Percentiles rank a stretch among this genome's conserved stretches.
These are phyloP conservation scores for Andrena bicolor DNA, from an alignment of 2,888 invertebrate species.

Conservation along the genomic window DNA sequence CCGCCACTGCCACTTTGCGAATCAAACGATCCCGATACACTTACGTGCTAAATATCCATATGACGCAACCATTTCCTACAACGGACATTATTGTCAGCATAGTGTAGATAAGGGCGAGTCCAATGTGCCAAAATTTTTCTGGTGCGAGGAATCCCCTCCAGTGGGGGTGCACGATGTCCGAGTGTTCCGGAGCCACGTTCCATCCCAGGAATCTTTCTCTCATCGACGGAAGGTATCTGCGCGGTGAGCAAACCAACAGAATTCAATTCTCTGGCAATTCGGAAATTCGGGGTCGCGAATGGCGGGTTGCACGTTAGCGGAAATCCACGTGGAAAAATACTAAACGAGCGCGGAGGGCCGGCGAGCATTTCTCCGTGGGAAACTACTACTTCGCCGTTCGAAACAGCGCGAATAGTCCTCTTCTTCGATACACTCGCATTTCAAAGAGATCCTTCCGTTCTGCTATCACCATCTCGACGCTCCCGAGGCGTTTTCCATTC, in stretches of 20 bases:
- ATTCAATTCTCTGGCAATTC: neutral
- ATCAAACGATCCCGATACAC: conserved; percentile 74
- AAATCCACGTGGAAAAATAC: too few relatives aligned
- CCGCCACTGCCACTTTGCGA: too few relatives aligned
- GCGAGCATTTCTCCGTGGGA: too few relatives aligned
- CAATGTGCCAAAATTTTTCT: conserved; percentile 89
- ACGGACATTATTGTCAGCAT: conserved; percentile 88
- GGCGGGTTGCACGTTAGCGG: neutral
- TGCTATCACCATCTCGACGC: too few relatives aligned
- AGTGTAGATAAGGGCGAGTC: conserved; percentile 88
- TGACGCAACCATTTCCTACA: conserved; percentile 90
- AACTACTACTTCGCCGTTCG: too few relatives aligned
- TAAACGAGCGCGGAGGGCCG: too few relatives aligned
- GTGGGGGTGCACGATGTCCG: conserved; percentile 89
- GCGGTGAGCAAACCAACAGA: neutral
- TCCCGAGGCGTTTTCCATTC: too few relatives aligned
- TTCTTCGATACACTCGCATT: neutral
- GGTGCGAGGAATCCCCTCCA: conserved; percentile 90
- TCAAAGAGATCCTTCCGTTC: neutral
- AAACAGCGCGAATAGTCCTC: too few relatives aligned
- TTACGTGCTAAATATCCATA: conserved; percentile 91
- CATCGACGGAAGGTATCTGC: conserved; percentile 79
- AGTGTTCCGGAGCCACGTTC: conserved; percentile 89
- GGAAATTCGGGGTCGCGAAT: neutral
- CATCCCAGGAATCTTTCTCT: conserved; percentile 87